Percentiles rank a stretch among this genome's conserved stretches.
phyloP scores from a whole-genome alignment of 2,797 vertebrate species.

The Linurgus olivaceus region DNA sequence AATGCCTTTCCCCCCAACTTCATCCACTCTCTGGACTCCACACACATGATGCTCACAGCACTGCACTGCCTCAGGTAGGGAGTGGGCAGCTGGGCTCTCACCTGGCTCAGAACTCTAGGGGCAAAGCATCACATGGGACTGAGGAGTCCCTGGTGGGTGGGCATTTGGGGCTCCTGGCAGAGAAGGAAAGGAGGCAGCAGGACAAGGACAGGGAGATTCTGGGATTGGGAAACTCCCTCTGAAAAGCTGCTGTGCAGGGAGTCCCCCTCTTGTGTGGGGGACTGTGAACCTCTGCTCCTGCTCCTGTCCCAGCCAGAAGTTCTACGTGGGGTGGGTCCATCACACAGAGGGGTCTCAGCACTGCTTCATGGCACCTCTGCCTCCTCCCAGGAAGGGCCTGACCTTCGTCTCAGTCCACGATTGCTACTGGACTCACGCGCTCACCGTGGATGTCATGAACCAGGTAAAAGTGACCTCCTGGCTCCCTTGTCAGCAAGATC shows the following conservation, averaged over 20 bases:
- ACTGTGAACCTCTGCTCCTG: too few species aligned
- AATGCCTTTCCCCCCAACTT: constrained; percentile 98
- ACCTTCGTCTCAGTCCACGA: constrained; percentile 96
- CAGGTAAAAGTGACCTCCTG: constrained; percentile 74
- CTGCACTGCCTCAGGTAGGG: constrained; percentile 87
- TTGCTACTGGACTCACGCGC: constrained; percentile 96
- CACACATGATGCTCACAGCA: constrained; percentile 97
- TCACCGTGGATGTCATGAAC: constrained; percentile 91
- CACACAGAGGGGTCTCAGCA: accelerated
- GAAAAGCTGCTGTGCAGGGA: neutral
- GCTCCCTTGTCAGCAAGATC: neutral
- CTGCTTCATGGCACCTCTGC: neutral
- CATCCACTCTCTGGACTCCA: constrained; percentile 97
- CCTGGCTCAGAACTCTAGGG: accelerated
- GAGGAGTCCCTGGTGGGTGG: neutral
- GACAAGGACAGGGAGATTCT: neutral
- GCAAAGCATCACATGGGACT: neutral
- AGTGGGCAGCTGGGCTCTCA: neutral
- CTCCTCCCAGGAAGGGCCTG: constrained; percentile 81
- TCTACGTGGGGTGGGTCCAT: accelerated
- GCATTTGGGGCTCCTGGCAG: neutral
- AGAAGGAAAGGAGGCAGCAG: neutral
- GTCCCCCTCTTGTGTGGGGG: neutral
- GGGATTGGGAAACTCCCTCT: neutral
- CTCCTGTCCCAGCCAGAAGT: too few species aligned